Percentiles rank a stretch among this genome's conserved stretches.
These are phyloP conservation scores for Cosmopolites sordidus DNA, from an alignment of 2,888 invertebrate species.

Conservation along the genomic window DNA sequence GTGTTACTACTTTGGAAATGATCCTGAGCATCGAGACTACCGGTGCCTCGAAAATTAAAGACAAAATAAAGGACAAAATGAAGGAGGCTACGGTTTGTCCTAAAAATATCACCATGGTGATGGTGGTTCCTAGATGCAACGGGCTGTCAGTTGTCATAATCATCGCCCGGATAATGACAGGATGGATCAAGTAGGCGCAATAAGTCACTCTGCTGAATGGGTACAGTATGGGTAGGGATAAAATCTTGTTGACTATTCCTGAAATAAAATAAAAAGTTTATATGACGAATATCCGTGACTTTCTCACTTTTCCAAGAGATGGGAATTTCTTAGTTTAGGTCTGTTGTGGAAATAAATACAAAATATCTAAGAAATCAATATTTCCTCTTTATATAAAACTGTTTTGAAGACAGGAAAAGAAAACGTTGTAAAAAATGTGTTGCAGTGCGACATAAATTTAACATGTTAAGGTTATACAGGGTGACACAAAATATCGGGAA, in stretches of 20 bases:
- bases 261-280: slow-evolving; percentile 29
- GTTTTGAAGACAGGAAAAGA: no score
- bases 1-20: slow-evolving; percentile 39
- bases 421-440: no score
- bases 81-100: slow-evolving; percentile 80
- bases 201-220: slow-evolving; percentile 84
- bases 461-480: no score
- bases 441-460: no score
- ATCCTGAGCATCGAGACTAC: slow-evolving; percentile 76
- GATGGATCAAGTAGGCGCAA: slow-evolving; percentile 82
- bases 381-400: no score
- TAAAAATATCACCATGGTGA: slow-evolving; percentile 74
- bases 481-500: no score
- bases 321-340: no score
- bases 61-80: slow-evolving; percentile 70
- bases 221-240: slow-evolving; percentile 73
- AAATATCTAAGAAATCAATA: no score
- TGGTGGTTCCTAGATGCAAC: slow-evolving; percentile 72
- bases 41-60: slow-evolving; percentile 80
- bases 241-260: slow-evolving; percentile 65
- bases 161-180: slow-evolving; percentile 73
- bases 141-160: slow-evolving; percentile 80
- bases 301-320: no score
- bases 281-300: no score
- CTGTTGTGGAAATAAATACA: no score